These are phyloP conservation scores for Erebia palarica DNA, from an alignment of 2,888 invertebrate genomes.

Conservation along the genomic window DNA sequence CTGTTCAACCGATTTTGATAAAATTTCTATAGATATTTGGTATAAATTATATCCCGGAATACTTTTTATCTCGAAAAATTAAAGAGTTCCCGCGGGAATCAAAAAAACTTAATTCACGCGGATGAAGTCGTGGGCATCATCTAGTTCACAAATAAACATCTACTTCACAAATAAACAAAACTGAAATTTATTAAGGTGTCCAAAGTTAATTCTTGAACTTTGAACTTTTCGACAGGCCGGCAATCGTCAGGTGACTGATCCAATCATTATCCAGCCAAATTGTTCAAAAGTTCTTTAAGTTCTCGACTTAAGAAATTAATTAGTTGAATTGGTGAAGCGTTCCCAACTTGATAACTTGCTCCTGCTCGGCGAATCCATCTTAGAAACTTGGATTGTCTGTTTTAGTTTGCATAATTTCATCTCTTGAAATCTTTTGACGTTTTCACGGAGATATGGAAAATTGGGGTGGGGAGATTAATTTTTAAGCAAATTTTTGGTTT, in stretches of 20 bases:
- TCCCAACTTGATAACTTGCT: conserved; percentile 38
- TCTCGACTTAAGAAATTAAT: conserved; percentile 47
- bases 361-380: conserved; percentile 28
- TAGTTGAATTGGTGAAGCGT: conserved; percentile 43
- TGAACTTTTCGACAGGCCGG: conserved; percentile 27
- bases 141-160: too few relatives aligned
- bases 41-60: too few relatives aligned
- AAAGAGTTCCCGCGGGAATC: too few relatives aligned
- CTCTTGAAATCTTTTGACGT: conserved; percentile 26
- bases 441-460: conserved; percentile 11
- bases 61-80: too few relatives aligned
- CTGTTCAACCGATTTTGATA: too few relatives aligned
- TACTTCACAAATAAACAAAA: too few relatives aligned
- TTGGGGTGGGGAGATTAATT: not conserved
- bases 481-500: not conserved
- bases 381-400: conserved; percentile 30
- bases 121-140: too few relatives aligned
- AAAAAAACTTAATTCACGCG: too few relatives aligned
- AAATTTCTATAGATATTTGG: too few relatives aligned
- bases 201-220: not conserved
- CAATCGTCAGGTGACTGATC: conserved; percentile 29
- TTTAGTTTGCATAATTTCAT: conserved; percentile 38
- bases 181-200: not conserved
- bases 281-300: conserved; percentile 39
- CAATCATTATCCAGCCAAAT: conserved; percentile 41